phyloP scores from a whole-genome alignment of 2,797 vertebrate species.

The Aplochiton taeniatus region DNA sequence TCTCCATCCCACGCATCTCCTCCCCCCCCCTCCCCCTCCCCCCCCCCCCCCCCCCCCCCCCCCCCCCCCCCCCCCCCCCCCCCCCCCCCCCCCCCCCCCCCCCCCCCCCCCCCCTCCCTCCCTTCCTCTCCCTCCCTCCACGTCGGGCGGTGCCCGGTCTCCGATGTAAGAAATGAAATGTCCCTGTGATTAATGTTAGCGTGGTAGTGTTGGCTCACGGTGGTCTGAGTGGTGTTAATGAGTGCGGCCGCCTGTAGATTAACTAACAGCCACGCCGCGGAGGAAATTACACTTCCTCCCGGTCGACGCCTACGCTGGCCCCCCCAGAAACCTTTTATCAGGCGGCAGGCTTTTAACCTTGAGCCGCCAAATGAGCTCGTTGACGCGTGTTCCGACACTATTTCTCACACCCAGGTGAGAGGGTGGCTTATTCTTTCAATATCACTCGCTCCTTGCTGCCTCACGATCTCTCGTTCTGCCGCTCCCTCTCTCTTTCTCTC shows the following conservation, averaged over 20 bases:
- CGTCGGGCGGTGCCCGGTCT: conserved; percentile 29
- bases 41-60: too few relatives aligned
- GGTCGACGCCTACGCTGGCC: conserved; percentile 49
- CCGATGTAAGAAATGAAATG: conserved; percentile 68
- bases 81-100: background rate
- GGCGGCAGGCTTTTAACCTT: conserved; percentile 80
- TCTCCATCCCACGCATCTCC: background rate
- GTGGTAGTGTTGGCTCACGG: conserved; percentile 65
- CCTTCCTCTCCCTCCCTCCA: conserved; percentile 1
- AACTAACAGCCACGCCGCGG: conserved; percentile 68
- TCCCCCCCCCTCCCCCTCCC: background rate
- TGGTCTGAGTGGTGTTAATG: conserved; percentile 74
- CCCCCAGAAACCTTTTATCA: conserved; percentile 76
- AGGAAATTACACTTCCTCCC: conserved; percentile 77
- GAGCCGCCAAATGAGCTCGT: conserved; percentile 74
- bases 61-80: background rate
- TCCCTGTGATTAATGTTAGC: conserved; percentile 76
- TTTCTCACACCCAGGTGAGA: conserved; percentile 66
- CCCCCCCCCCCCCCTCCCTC: background rate
- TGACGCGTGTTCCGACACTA: conserved; percentile 52
- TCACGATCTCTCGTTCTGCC: too few relatives aligned
- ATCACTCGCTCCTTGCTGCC: too few relatives aligned
- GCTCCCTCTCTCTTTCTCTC: conserved; percentile 45
- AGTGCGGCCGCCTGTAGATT: conserved; percentile 75
- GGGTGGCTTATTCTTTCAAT: conserved; percentile 13